phyloP scores from a whole-genome alignment of 2,888 invertebrate species.

The Agrotis puta region DNA sequence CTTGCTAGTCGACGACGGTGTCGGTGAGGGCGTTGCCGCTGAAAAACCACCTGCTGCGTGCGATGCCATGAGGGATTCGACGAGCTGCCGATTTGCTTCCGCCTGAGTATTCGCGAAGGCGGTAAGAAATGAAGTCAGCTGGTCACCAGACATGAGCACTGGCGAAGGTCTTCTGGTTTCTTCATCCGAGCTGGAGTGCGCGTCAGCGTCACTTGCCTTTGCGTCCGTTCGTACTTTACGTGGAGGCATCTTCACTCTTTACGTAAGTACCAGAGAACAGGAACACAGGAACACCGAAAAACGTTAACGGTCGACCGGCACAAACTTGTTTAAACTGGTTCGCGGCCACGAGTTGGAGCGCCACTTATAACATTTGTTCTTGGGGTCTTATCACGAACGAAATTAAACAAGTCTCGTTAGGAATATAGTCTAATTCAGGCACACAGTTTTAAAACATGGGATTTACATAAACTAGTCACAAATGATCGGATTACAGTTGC shows the following conservation, averaged over 20 bases:
- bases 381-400: no score
- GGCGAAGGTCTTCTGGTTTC: slow-evolving; percentile 1
- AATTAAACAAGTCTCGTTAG: no score
- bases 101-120: slow-evolving; percentile 44
- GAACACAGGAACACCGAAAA: neutral
- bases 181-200: neutral
- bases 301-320: neutral
- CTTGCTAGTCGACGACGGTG: slow-evolving; percentile 1
- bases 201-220: neutral
- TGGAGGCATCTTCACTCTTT: neutral
- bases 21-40: neutral
- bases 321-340: neutral
- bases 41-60: neutral
- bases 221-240: neutral
- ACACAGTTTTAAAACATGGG: no score
- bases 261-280: neutral
- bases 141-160: slow-evolving; percentile 11
- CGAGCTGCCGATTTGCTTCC: slow-evolving; percentile 38
- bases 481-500: no score
- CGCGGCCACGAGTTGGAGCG: neutral
- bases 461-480: no score
- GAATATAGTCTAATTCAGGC: no score
- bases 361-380: neutral
- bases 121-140: slow-evolving; percentile 22
- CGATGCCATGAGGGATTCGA: slow-evolving; percentile 38